Base-by-base conservation (phyloP, 1,140 invertebrate species). In the Ridgeia piscesae region DNA sequence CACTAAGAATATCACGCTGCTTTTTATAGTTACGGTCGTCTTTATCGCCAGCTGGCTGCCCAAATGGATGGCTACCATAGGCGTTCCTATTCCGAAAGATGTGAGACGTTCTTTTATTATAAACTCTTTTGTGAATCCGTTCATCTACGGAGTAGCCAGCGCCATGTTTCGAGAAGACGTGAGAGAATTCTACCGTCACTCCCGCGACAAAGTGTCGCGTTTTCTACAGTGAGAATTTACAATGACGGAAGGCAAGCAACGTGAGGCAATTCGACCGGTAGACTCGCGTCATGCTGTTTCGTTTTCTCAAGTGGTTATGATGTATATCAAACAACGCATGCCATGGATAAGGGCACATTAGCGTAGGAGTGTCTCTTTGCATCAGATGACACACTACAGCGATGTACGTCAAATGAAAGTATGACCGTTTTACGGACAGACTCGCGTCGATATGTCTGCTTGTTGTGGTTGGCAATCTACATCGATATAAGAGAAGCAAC, bases 1-100 rank as follows among this genome's bases (percentile, higher is more conserved):
- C 27, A 91, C 34, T 35, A 88, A 92, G 77, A 93, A 77, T 33
- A 92, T 91, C 34, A 88, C 48, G 35, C 2, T 93, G 48, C 48
- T 89, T 88, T 42, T 35, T 6, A 48, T 77, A 42, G 11, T 88
- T 92, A 92, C 77, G 27, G 42, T 88, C 31, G 35, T 34, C 33
- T 77, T 88, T 93, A 77, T 91, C 93, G 91, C 93, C 94, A 93
- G 48, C 93, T 94, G 93, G 89, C 93, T 93, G 93, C 93, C 91
- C 50, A 93, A 93, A 90, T 94, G 92, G 35, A 27, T 31, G 90
- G 77, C 89, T 9, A 35, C 42, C n/a, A 35, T 33, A 34, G 50
- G 48, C 2, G 42, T 48, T 91, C 27, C 21, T 14, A 34, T 31
- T 42, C 58, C 58, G 58, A 31, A 0, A 1, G 58, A 77, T 21